A percentile compares a stretch with the other conserved stretches of the same genome.
Conservation (phyloP, 2,113 vertebrate species). For the Pluvialis apricaria region DNA sequence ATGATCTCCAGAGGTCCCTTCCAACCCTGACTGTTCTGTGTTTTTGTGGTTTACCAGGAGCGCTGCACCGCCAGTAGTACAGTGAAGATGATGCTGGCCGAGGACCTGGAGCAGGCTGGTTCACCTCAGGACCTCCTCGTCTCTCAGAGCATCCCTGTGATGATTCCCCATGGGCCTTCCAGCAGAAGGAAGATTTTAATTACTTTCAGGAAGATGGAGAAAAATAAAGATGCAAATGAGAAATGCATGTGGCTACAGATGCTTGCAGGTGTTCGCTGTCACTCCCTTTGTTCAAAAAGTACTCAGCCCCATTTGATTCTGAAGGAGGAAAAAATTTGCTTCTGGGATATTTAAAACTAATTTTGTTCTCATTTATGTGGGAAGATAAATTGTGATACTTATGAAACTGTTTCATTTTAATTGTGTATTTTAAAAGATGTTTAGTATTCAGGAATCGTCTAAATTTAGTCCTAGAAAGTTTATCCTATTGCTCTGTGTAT, state of each 20-base stretch:
- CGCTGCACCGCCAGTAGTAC: rapidly evolving
- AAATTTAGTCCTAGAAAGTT: background rate
- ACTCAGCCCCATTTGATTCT: background rate
- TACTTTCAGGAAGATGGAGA: background rate
- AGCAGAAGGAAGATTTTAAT: background rate
- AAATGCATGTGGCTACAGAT: background rate
- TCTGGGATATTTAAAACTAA: background rate
- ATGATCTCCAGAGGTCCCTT: too few species aligned
- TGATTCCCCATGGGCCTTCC: background rate
- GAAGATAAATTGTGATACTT: background rate
- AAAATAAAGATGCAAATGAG: constrained; percentile 19
- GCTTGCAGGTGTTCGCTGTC: background rate
- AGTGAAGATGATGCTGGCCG: background rate
- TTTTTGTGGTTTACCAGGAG: background rate
- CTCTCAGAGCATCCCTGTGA: background rate
- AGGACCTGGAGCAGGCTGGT: background rate
- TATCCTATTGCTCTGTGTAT: background rate
- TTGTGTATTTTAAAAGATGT: background rate
- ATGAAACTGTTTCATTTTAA: background rate
- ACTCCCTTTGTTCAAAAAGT: background rate
- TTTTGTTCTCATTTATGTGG: constrained; percentile 27
- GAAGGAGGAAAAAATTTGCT: background rate
- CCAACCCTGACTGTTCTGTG: too few species aligned
- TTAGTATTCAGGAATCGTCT: background rate
- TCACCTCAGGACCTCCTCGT: background rate